phyloP scores from a whole-genome alignment of 2,113 vertebrate species.

The Charadrius vociferus region DNA sequence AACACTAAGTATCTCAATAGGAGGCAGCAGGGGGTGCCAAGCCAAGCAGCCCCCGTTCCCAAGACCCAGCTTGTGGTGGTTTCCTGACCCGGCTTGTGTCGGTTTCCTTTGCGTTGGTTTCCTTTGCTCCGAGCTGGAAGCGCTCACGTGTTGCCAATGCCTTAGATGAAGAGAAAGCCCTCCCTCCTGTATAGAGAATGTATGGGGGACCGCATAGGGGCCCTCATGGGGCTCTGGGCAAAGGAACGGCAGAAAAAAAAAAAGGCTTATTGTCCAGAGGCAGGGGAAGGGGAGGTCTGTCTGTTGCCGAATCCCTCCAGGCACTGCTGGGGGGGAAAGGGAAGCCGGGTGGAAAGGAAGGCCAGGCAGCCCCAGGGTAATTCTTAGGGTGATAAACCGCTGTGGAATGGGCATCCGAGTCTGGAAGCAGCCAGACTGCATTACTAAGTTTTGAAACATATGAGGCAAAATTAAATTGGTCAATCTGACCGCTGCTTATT shows the following conservation, averaged over 20 bases:
- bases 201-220: rapidly evolving
- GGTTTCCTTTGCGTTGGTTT: neutral
- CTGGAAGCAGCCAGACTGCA: neutral
- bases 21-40: neutral
- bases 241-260: neutral
- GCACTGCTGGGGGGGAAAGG: neutral
- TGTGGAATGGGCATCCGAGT: neutral
- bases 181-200: neutral
- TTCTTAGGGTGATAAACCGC: neutral
- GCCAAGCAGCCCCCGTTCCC: rapidly evolving
- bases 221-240: neutral
- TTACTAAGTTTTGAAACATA: neutral
- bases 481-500: neutral
- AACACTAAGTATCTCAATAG: rapidly evolving
- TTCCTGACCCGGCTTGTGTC: neutral
- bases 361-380: neutral
- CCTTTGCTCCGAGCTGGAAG: neutral
- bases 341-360: neutral
- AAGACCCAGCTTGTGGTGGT: neutral
- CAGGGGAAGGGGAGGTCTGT: neutral
- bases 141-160: neutral
- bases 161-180: neutral
- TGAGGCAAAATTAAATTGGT: neutral
- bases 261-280: neutral
- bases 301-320: neutral